These are phyloP conservation scores for Parnassius glacialis DNA, from an alignment of 2,888 invertebrate genomes.

Conservation along the genomic window DNA sequence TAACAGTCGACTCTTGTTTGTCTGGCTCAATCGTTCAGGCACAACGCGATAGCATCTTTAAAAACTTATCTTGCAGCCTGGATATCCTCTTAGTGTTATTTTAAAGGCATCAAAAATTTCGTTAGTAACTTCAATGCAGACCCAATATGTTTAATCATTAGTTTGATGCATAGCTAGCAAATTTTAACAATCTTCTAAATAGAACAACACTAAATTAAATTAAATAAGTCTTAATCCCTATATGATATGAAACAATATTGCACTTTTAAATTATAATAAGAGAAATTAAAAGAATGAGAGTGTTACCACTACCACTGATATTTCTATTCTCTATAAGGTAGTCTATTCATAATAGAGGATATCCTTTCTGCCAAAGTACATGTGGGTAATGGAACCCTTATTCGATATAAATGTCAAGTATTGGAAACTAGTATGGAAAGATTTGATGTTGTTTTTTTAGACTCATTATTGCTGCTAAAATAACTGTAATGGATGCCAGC, in stretches of 20 bases:
- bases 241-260: constrained; percentile 50
- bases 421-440: constrained; percentile 28
- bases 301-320: constrained; percentile 26
- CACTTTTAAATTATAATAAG: constrained; percentile 48
- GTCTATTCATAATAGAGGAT: constrained; percentile 25
- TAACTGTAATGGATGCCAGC: constrained; percentile 40
- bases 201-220: constrained; percentile 49
- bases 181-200: constrained; percentile 32
- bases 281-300: constrained; percentile 40
- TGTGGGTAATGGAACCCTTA: constrained; percentile 38
- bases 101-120: no score
- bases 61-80: no score
- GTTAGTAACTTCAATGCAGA: constrained; percentile 25
- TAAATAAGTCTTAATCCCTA: constrained; percentile 33
- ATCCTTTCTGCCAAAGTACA: constrained; percentile 40
- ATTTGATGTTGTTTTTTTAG: constrained; percentile 38
- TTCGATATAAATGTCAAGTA: constrained; percentile 30
- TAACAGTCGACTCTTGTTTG: no score
- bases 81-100: no score
- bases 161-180: constrained; percentile 52
- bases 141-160: constrained; percentile 31
- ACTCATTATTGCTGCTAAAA: constrained; percentile 43
- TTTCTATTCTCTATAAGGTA: constrained; percentile 13
- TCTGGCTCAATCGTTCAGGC: no score
- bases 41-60: no score